Percentiles rank a stretch among this genome's conserved stretches.
Conservation (phyloP, 2,113 vertebrate genomes). For the Megaceryle torquata region DNA sequence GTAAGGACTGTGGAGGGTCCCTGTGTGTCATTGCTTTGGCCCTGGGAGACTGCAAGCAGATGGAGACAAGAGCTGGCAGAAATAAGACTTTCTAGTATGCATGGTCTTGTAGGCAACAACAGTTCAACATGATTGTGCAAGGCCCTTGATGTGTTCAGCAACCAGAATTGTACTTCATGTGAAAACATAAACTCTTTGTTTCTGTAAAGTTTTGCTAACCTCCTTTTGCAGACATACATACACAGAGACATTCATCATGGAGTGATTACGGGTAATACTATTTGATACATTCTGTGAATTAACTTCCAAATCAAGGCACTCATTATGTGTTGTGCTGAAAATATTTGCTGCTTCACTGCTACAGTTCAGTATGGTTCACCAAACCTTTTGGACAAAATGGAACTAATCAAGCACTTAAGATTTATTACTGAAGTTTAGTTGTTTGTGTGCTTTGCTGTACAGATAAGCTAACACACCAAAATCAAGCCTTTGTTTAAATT, state of each 20-base stretch:
- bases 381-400: background rate
- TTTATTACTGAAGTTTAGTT: background rate
- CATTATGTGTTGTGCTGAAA: background rate
- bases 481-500: background rate
- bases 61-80: background rate
- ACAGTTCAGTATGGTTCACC: background rate
- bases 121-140: background rate
- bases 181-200: background rate
- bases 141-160: background rate
- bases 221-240: background rate
- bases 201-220: background rate
- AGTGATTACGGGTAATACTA: background rate
- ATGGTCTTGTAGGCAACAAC: background rate
- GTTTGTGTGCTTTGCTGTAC: background rate
- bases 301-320: background rate
- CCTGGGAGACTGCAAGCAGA: background rate
- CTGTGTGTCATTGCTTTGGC: background rate
- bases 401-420: background rate
- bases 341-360: background rate
- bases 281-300: background rate
- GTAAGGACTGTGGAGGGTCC: background rate
- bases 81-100: background rate
- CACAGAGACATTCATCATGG: background rate
- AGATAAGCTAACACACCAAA: background rate
- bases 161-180: background rate